Evolutionary conservation across 2,888 invertebrate species (phyloP).

Genomic region (Noctuana brunneofusca): DNA sequence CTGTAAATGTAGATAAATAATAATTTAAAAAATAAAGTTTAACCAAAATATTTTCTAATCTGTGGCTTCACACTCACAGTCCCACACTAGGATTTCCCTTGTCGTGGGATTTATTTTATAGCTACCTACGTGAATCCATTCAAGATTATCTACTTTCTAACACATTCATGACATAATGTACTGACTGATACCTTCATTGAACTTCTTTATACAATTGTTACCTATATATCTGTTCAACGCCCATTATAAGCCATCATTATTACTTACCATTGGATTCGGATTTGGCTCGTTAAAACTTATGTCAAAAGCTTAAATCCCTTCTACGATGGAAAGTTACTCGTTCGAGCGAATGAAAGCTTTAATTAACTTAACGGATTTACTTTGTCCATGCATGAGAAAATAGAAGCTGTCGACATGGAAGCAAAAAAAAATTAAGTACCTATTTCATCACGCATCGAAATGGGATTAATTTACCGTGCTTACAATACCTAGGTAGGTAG

Average conservation of each 20-base stretch:
- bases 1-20: too few relatives aligned
- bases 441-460: background rate
- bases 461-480: background rate
- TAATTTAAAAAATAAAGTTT: too few relatives aligned
- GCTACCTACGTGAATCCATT: too few relatives aligned
- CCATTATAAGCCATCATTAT: slow-evolving; percentile 25
- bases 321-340: slow-evolving; percentile 20
- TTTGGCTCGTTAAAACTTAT: slow-evolving; percentile 45
- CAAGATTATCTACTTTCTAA: background rate
- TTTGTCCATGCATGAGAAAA: slow-evolving; percentile 8
- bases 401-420: background rate
- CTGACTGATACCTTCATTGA: background rate
- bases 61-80: too few relatives aligned
- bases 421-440: background rate
- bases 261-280: slow-evolving; percentile 26
- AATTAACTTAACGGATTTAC: slow-evolving; percentile 25
- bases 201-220: background rate
- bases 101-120: too few relatives aligned
- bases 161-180: background rate
- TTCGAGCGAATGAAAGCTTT: slow-evolving; percentile 26
- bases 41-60: too few relatives aligned
- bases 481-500: too few relatives aligned
- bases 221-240: background rate
- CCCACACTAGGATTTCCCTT: too few relatives aligned
- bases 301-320: slow-evolving; percentile 33